Conservation (phyloP, 2,888 invertebrate genomes). For the Drosophila mulleri region DNA sequence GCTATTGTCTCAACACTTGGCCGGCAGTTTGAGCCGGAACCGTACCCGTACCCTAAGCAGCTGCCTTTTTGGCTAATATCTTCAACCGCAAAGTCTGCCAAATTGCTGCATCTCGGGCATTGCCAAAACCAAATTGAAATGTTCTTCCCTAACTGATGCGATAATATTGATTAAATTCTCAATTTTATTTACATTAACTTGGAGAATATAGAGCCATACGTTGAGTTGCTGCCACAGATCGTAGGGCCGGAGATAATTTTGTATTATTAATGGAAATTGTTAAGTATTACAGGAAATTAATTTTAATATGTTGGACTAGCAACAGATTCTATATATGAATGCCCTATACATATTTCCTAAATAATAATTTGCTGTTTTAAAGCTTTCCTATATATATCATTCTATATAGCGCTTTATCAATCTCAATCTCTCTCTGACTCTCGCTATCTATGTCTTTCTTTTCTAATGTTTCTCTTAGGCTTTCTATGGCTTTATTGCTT, state of each 20-base stretch:
- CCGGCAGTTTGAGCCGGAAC: constrained; percentile 9
- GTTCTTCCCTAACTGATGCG: constrained; percentile 25
- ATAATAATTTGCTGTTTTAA: rapidly evolving
- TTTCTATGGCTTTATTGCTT: too few relatives aligned
- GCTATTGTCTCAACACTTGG: constrained; percentile 77
- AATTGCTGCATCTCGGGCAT: constrained; percentile 35
- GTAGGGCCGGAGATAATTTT: background rate
- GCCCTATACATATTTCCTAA: too few relatives aligned
- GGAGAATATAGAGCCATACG: background rate
- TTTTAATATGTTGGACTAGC: background rate
- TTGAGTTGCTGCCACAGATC: background rate
- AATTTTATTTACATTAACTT: constrained; percentile 22
- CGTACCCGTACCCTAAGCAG: constrained; percentile 33
- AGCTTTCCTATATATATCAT: too few relatives aligned
- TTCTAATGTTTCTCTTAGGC: too few relatives aligned
- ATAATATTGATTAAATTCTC: constrained; percentile 33
- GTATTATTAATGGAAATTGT: constrained; percentile 15
- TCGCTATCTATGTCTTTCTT: too few relatives aligned
- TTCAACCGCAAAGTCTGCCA: constrained; percentile 61
- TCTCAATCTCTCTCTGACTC: background rate
- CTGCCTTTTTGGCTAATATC: constrained; percentile 56
- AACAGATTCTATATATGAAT: background rate
- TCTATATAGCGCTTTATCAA: background rate
- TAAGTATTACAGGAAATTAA: constrained; percentile 8
- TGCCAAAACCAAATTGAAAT: constrained; percentile 52